These are phyloP conservation scores for Cyclina sinensis DNA, from an alignment of 1,140 invertebrate species.

Conservation along the genomic window DNA sequence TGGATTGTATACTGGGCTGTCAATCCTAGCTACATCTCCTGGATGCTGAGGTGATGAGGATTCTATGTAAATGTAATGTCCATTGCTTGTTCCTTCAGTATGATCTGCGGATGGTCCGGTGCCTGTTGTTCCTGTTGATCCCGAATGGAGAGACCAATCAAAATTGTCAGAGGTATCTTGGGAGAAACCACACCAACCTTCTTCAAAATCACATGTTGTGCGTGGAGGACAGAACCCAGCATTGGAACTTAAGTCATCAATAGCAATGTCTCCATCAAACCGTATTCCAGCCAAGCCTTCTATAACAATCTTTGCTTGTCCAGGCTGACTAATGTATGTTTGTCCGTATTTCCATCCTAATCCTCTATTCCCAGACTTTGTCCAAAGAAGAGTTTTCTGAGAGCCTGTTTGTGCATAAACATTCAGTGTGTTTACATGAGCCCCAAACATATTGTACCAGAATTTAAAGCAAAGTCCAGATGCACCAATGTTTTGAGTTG, in stretches of 20 bases:
- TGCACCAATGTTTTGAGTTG: slow-evolving; percentile 70
- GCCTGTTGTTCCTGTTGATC: slow-evolving; percentile 70
- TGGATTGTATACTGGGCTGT: slow-evolving; percentile 70
- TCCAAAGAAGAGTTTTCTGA: slow-evolving; percentile 77
- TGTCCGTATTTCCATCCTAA: slow-evolving; percentile 79
- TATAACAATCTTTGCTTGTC: slow-evolving; percentile 73
- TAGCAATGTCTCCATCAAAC: slow-evolving; percentile 83
- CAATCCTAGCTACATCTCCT: slow-evolving; percentile 79
- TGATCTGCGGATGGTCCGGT: slow-evolving; percentile 83
- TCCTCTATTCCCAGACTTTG: slow-evolving; percentile 79
- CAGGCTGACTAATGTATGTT: slow-evolving; percentile 70
- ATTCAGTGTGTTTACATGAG: slow-evolving; percentile 80
- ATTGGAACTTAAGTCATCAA: slow-evolving; percentile 83
- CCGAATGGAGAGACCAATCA: slow-evolving; percentile 77
- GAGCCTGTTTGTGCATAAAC: slow-evolving; percentile 71
- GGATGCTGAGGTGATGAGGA: slow-evolving; percentile 76
- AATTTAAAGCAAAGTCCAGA: slow-evolving; percentile 88
- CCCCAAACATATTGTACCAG: slow-evolving; percentile 92
- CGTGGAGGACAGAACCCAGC: slow-evolving; percentile 66
- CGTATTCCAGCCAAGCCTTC: slow-evolving; percentile 80
- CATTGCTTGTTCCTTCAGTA: slow-evolving; percentile 77
- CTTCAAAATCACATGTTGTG: slow-evolving; percentile 72
- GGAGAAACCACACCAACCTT: slow-evolving; percentile 74
- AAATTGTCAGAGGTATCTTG: slow-evolving; percentile 79
- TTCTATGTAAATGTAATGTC: slow-evolving; percentile 81